Conservation (phyloP, 2,888 invertebrate genomes). For the Augiades crinisus region DNA sequence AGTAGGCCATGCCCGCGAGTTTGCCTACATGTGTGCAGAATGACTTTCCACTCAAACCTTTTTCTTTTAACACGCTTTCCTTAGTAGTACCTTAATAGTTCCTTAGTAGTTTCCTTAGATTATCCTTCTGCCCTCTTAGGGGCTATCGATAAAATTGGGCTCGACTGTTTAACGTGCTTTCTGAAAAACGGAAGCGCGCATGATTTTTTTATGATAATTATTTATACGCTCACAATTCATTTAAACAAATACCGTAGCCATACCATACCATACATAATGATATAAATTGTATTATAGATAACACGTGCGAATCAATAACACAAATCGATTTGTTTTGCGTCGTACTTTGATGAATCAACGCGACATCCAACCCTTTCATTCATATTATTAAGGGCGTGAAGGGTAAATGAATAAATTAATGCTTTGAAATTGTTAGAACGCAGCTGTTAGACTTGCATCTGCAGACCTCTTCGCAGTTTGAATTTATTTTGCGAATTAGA, state of each 20-base stretch:
- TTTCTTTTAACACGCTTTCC: too few species aligned
- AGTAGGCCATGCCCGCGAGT: too few species aligned
- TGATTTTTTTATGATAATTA: too few species aligned
- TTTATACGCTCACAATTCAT: too few species aligned
- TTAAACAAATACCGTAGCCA: background rate
- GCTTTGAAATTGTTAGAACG: slow-evolving; percentile 53
- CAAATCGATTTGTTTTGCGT: slow-evolving; percentile 71
- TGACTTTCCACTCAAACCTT: too few species aligned
- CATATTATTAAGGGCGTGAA: slow-evolving; percentile 71
- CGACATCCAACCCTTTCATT: slow-evolving; percentile 52
- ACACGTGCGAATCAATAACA: slow-evolving; percentile 56
- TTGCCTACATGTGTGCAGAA: too few species aligned
- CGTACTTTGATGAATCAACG: slow-evolving; percentile 63
- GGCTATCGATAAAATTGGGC: too few species aligned
- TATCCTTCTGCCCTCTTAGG: too few species aligned
- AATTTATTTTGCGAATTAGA: slow-evolving; percentile 32
- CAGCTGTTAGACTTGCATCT: slow-evolving; percentile 64
- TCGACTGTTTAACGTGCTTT: too few species aligned
- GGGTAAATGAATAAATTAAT: slow-evolving; percentile 76
- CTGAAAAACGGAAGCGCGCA: too few species aligned
- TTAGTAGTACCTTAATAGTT: too few species aligned
- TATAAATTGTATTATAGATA: slow-evolving; percentile 26
- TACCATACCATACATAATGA: slow-evolving; percentile 4
- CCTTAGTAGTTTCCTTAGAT: too few species aligned
- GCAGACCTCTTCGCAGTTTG: slow-evolving; percentile 37